A percentile compares a stretch with the other conserved stretches of the same genome.
Evolutionary conservation across 2,113 vertebrate genomes (phyloP).

Genomic region (Istiophorus platypterus): DNA sequence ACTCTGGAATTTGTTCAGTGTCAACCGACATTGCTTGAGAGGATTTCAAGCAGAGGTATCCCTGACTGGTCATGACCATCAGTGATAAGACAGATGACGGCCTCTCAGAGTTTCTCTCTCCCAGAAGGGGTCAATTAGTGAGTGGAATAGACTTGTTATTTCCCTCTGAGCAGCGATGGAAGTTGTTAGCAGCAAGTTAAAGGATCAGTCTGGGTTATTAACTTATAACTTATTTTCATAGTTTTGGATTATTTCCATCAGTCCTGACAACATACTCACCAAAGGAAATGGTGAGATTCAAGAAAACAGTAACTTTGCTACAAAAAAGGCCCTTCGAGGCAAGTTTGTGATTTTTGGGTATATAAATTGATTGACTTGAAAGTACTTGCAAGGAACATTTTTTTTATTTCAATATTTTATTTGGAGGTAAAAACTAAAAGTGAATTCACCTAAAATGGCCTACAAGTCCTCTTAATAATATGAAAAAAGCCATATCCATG

Average conservation of each 20-base stretch:
- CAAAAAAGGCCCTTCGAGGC: background rate
- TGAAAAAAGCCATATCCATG: too few relatives aligned
- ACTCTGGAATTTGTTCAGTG: slow-evolving; percentile 58
- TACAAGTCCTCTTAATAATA: too few relatives aligned
- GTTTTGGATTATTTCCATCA: background rate
- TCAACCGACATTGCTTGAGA: slow-evolving; percentile 18
- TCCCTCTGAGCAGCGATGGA: background rate
- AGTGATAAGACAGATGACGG: slow-evolving; percentile 15
- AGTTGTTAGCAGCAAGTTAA: background rate
- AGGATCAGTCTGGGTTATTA: background rate
- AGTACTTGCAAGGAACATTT: background rate
- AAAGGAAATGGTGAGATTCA: background rate
- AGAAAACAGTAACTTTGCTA: background rate
- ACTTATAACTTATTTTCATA: background rate
- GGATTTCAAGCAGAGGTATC: slow-evolving; percentile 21
- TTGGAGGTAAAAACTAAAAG: background rate
- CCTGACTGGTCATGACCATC: slow-evolving; percentile 2
- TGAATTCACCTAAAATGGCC: background rate
- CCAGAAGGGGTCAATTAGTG: background rate
- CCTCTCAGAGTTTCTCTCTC: background rate
- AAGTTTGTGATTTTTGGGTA: background rate
- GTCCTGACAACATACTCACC: background rate
- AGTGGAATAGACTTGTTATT: background rate
- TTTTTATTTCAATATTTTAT: background rate
- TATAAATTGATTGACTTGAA: background rate